These are phyloP conservation scores for Meriones unguiculatus DNA, from an alignment of 2,113 vertebrate species.

Conservation along the genomic window DNA sequence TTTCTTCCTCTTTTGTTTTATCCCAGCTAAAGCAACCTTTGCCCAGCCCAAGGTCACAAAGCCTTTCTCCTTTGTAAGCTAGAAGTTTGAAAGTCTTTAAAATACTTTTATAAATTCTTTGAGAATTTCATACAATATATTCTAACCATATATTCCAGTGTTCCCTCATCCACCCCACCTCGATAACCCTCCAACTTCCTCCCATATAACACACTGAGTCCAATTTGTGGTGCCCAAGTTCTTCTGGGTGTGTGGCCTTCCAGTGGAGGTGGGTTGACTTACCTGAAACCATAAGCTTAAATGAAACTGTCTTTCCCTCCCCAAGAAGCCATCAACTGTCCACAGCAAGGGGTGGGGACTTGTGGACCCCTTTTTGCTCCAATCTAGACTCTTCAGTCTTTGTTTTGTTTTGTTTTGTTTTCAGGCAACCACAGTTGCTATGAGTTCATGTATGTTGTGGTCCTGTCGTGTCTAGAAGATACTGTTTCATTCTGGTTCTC, in stretches of 20 bases:
- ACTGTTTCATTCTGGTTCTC: too few relatives aligned
- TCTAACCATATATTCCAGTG: background rate
- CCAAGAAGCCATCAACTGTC: background rate
- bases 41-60: background rate
- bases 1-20: background rate
- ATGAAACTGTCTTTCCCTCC: background rate
- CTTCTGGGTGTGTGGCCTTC: background rate
- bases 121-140: background rate
- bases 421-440: background rate
- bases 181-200: too few relatives aligned
- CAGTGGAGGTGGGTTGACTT: background rate
- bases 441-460: background rate
- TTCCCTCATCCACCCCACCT: background rate
- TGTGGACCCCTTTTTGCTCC: background rate
- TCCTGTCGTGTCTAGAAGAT: background rate
- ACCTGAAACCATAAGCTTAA: background rate
- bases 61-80: constrained; percentile 27
- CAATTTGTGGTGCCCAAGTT: background rate
- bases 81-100: background rate
- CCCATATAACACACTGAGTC: background rate
- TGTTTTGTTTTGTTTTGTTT: background rate
- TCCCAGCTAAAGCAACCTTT: background rate
- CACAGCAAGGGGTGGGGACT: background rate
- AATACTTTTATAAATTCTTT: constrained; percentile 40
- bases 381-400: background rate